Conservation (phyloP, 1,140 invertebrate species). For the Colletes latitarsis region DNA sequence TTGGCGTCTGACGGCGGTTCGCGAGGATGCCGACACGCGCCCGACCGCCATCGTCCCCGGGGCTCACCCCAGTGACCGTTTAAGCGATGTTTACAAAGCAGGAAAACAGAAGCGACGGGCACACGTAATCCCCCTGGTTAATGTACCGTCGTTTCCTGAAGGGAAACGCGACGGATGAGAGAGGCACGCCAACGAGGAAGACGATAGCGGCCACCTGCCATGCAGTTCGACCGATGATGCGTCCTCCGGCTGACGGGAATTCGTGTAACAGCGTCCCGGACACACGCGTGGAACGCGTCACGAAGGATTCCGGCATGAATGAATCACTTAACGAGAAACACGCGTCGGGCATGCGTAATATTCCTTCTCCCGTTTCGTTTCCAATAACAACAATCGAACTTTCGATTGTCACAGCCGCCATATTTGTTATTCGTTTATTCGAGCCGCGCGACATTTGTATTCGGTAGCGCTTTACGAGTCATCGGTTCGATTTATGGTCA, state of each 20-base stretch:
- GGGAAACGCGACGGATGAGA: not conserved
- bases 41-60: not conserved
- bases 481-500: too few species aligned
- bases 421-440: not conserved
- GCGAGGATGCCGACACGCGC: not conserved
- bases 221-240: not conserved
- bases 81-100: constrained; percentile 9
- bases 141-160: constrained; percentile 11
- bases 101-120: not conserved
- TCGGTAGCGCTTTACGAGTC: too few species aligned
- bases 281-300: constrained; percentile 41
- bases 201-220: constrained; percentile 10
- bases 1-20: not conserved
- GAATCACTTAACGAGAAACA: constrained; percentile 66
- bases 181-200: not conserved
- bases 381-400: too few species aligned
- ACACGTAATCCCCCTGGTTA: constrained; percentile 37
- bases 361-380: constrained; percentile 6
- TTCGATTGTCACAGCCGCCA: too few species aligned
- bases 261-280: constrained; percentile 4
- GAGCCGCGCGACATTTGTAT: not conserved
- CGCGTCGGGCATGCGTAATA: constrained; percentile 56
- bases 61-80: not conserved
- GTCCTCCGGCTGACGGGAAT: constrained; percentile 20
- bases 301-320: constrained; percentile 58